Base-by-base conservation (phyloP, 1,140 invertebrate genomes). In the Patella vulgata region DNA sequence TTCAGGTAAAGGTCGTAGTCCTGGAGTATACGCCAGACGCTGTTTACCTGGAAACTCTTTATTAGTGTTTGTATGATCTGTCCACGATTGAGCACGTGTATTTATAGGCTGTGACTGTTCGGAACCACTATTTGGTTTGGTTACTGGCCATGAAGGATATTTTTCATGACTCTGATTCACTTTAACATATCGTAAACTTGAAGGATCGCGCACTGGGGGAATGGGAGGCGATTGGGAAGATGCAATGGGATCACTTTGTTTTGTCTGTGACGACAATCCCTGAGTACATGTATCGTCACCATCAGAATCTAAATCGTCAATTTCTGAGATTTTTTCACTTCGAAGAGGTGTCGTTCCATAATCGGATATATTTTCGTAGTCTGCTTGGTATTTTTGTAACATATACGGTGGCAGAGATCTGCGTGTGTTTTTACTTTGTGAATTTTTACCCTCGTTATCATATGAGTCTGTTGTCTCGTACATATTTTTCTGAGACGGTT, bases 161-260 rank as follows among this genome's bases (percentile, higher is more conserved):
- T 92, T 92, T 81, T 92, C 91, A 86, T 93, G 91, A 59, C 89
- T 90, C 52, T 90, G 89, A 21, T 89, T 89, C 56, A 79, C 81
- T 28, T 59, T 60, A 12, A 67, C 70, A 82, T 89, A 90, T 71
- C 89, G 89, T 61, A 91, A 86, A 74, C 88, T 91, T 56, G 89
- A 89, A 23, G 89, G 87, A 80, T 91, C 90, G 66, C 90, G 85
- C 25, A 90, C 89, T 51, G 90, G 89, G 8, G 74, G 75, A 9
- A 70, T 67, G 11, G 71, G 74, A 14, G 71, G 71, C 8, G 64
- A 67, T 42, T 59, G 68, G n/a, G 70, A 60, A 2, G 71, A 67
- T 17, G 56, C 50, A 40, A 60, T 28, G 21, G 39, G 54, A 11
- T 12, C 28, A n/a, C 40, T 48, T 62, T 42, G 27, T 60, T 60